Evolutionary conservation across 92 coral and sea anemone genomes (phyloP).

Genomic region (Umimayanthus kanabou): DNA sequence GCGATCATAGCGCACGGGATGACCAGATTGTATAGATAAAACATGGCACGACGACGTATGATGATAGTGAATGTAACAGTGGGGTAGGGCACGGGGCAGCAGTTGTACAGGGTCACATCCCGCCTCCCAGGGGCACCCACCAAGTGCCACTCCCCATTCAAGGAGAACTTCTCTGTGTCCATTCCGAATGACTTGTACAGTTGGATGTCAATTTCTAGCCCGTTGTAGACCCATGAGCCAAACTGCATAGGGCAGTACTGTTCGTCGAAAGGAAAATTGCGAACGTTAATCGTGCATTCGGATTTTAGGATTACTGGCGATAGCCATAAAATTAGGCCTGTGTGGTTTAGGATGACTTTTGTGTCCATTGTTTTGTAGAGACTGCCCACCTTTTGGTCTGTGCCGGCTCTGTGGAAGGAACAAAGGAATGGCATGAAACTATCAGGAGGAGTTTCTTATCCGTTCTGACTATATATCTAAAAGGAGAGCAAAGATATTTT

Average conservation of each 20-base stretch:
- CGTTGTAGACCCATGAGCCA: constrained; percentile 75
- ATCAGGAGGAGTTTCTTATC: background rate
- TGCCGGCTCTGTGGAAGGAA: constrained; percentile 42
- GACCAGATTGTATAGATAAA: constrained; percentile 49
- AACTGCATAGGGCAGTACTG: constrained; percentile 62
- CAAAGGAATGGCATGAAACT: background rate
- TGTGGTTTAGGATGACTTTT: constrained; percentile 38
- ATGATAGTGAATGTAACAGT: constrained; percentile 39
- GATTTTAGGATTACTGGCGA: constrained; percentile 59
- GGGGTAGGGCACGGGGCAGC: constrained; percentile 63
- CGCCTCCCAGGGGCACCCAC: constrained; percentile 43
- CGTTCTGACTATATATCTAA: too few species aligned
- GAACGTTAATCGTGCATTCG: constrained; percentile 68
- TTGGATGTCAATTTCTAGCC: constrained; percentile 51
- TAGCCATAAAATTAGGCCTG: constrained; percentile 54
- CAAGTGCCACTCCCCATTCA: constrained; percentile 58
- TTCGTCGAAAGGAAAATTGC: constrained; percentile 65
- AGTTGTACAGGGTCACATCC: constrained; percentile 33
- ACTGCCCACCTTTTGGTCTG: constrained; percentile 34
- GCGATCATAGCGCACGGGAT: constrained; percentile 58
- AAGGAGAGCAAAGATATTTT: too few species aligned
- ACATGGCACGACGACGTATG: constrained; percentile 56
- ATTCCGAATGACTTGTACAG: constrained; percentile 21
- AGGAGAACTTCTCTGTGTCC: constrained; percentile 45
- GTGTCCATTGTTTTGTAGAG: constrained; percentile 48